Evolutionary conservation across 1,140 invertebrate species (phyloP).

Genomic region (Teleopsis dalmanni): DNA sequence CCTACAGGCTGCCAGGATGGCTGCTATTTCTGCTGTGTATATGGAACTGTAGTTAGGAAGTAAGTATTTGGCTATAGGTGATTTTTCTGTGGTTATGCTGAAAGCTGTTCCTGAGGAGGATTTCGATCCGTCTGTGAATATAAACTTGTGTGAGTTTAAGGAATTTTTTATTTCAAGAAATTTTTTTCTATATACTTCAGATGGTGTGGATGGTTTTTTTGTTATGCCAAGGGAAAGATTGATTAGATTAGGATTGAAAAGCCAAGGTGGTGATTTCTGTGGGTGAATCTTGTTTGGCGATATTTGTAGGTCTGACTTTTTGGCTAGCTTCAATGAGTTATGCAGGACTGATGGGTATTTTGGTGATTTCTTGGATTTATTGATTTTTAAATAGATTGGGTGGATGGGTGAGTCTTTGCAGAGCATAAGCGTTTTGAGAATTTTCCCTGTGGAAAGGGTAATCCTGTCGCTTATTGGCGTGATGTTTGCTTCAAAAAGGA

Average conservation of each 20-base stretch:
- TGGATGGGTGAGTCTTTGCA: neutral
- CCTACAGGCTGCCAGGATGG: constrained; percentile 4
- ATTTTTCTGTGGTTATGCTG: constrained; percentile 6
- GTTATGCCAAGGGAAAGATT: neutral
- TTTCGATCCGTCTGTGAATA: constrained; percentile 9
- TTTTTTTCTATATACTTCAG: constrained; percentile 2
- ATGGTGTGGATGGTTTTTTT: neutral
- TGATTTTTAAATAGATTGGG: neutral
- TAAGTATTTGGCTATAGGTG: constrained; percentile 2
- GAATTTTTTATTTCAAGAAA: constrained; percentile 4
- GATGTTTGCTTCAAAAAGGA: too few species aligned
- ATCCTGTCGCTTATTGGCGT: too few species aligned
- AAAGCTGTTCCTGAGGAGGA: neutral
- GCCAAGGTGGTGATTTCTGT: constrained; percentile 1
- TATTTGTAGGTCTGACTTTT: neutral
- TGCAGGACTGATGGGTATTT: too few species aligned
- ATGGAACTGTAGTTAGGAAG: constrained; percentile 5
- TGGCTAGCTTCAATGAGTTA: neutral
- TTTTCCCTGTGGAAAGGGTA: too few species aligned
- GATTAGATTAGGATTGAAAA: neutral
- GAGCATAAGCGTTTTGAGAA: neutral
- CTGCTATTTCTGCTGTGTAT: constrained; percentile 9
- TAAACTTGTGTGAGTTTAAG: constrained; percentile 6
- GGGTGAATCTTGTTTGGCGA: neutral
- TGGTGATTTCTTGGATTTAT: neutral